Base-by-base conservation (phyloP, 2,888 invertebrate genomes). In the Nemotelus pantherinus region DNA sequence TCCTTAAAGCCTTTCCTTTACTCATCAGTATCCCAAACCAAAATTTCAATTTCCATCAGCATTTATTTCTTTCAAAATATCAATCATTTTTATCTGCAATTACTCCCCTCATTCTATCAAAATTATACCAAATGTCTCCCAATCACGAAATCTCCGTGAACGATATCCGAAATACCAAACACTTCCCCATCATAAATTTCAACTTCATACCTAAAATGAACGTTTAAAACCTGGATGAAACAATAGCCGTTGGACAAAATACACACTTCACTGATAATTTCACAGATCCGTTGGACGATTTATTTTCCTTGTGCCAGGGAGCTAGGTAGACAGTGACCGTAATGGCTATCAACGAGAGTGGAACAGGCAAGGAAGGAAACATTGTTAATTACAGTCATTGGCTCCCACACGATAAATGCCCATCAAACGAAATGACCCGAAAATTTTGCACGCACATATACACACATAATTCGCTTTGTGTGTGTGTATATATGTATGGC, bases 311-410 rank as follows among this genome's bases (percentile, higher is more conserved):
- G 60, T 7, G 25, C 25, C 25, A 25, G 25, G 25, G 25, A 25
- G 25, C 25, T 25, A 25, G 25, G 25, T 25, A 25, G 25, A 25
- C 25, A 25, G 25, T 25, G 25, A 25, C 25, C 25, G 25, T 25
- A 25, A 25, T 25, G 25, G 25, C 25, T 25, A 25, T 39, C 57
- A 10, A 9, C 57, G 25, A 58, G 4, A n/a, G 5, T n/a, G 1
- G 41, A 60, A 60, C 7, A 41, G 7, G 7, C 41, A 41, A 39
- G 41, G 39, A 60, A 60, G 60, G 41, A 43, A 43, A 60, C 25
- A 68, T 44, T 68, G 67, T 68, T 68, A 68, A 68, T 68, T 68
- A 68, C 39, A 39, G 67, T 50, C 39, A 68, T 68, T 68, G 67
- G 44, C 41, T 48, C n/a, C 67, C 25, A 50, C n/a, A n/a, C 67